phyloP scores from a whole-genome alignment of 2,113 vertebrate species.

The Petrocephalus zakoni region DNA sequence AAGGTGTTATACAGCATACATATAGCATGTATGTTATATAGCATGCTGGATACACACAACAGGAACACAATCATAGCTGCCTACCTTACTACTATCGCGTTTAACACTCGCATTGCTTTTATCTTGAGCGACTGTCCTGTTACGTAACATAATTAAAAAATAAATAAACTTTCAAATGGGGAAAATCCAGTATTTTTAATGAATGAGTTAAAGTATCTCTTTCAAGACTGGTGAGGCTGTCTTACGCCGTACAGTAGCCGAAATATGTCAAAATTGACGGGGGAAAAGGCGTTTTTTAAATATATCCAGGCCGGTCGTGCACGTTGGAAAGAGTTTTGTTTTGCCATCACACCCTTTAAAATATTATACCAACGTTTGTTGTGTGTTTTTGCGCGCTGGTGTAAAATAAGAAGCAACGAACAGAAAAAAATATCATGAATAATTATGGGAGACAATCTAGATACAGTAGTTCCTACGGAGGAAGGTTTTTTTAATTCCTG shows the following conservation, averaged over 20 bases:
- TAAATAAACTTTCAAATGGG: not conserved
- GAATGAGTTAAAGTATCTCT: not conserved
- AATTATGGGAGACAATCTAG: not conserved
- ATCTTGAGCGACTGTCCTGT: slow-evolving; percentile 45
- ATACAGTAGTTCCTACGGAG: not conserved
- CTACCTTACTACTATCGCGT: slow-evolving; percentile 48
- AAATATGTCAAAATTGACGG: not conserved
- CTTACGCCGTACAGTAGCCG: slow-evolving; percentile 15
- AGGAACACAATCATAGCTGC: not conserved
- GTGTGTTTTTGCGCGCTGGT: not conserved
- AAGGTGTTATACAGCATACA: not conserved
- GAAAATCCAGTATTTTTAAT: not conserved
- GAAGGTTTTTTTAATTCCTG: not conserved
- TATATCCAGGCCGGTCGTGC: not conserved
- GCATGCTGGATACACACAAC: not conserved
- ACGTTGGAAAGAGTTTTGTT: not conserved
- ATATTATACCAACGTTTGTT: not conserved
- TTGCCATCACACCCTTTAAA: not conserved
- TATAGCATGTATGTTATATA: not conserved
- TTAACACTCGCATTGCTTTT: slow-evolving; percentile 27
- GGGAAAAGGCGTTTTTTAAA: not conserved
- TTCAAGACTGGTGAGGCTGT: not conserved
- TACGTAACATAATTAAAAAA: slow-evolving; percentile 50
- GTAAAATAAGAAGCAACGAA: not conserved
- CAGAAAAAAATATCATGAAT: not conserved